Conservation (phyloP, 1,140 invertebrate species). For the Ips nitidus region DNA sequence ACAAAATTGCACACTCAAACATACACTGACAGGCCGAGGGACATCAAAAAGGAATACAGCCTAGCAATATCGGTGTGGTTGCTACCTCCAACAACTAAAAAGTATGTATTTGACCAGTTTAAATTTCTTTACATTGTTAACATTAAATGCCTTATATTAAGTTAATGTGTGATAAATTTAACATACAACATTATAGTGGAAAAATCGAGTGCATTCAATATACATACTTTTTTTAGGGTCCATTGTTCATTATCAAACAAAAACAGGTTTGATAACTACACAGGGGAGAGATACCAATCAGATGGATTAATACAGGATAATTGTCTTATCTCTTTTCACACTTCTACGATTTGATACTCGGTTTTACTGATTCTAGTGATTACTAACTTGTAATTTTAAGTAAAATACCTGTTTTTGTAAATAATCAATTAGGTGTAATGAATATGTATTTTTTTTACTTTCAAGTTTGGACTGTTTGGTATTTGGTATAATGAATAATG, state of each 20-base stretch:
- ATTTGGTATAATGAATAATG: too few species aligned
- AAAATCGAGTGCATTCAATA: neutral
- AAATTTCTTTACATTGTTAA: neutral
- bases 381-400: too few species aligned
- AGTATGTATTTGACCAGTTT: neutral
- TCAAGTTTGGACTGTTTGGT: too few species aligned
- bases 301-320: too few species aligned
- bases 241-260: conserved; percentile 17
- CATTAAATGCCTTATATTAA: neutral
- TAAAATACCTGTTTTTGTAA: too few species aligned
- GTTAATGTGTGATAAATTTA: neutral
- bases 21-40: neutral
- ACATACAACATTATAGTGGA: too few species aligned
- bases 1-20: neutral
- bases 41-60: neutral
- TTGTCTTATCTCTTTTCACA: too few species aligned
- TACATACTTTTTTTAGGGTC: conserved; percentile 27
- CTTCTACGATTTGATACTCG: too few species aligned
- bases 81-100: neutral
- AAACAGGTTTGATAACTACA: neutral
- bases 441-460: too few species aligned
- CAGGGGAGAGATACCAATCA: too few species aligned
- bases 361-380: too few species aligned
- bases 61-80: neutral
- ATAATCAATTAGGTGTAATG: too few species aligned